Percentiles rank a stretch among this genome's conserved stretches.
These are phyloP conservation scores for Sander lucioperca DNA, from an alignment of 2,113 vertebrate genomes.

Conservation along the genomic window DNA sequence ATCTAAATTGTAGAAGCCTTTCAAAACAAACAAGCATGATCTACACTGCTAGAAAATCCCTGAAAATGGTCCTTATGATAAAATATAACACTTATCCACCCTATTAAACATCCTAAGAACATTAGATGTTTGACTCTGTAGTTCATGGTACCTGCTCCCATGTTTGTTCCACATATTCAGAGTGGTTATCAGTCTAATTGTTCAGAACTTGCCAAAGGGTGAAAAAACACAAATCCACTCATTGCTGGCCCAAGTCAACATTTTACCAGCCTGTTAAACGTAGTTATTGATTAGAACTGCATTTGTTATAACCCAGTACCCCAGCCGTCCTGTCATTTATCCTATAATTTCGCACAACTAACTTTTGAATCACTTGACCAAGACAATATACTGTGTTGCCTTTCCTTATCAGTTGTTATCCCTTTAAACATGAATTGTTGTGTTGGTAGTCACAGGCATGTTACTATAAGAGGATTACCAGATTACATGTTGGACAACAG, in stretches of 20 bases:
- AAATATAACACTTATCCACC: background rate
- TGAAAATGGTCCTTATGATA: background rate
- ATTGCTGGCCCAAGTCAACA: background rate
- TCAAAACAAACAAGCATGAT: background rate
- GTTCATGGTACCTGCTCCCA: background rate
- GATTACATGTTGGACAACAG: slow-evolving; percentile 23
- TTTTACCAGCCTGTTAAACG: background rate
- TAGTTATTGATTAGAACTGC: background rate
- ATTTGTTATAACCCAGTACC: background rate
- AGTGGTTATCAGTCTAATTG: background rate
- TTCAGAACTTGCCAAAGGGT: background rate
- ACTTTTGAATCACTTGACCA: background rate
- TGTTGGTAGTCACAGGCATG: background rate
- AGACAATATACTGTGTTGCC: background rate
- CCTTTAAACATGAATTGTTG: slow-evolving; percentile 9
- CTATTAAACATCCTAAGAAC: background rate
- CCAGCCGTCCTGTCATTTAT: background rate
- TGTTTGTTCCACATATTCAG: background rate
- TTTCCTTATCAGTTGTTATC: background rate
- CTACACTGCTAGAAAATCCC: background rate
- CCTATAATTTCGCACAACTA: background rate
- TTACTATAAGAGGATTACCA: background rate
- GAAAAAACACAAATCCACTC: background rate
- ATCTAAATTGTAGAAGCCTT: background rate
- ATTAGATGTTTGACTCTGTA: background rate